Base-by-base conservation (phyloP, 2,797 vertebrate species). In the Lates japonicus region DNA sequence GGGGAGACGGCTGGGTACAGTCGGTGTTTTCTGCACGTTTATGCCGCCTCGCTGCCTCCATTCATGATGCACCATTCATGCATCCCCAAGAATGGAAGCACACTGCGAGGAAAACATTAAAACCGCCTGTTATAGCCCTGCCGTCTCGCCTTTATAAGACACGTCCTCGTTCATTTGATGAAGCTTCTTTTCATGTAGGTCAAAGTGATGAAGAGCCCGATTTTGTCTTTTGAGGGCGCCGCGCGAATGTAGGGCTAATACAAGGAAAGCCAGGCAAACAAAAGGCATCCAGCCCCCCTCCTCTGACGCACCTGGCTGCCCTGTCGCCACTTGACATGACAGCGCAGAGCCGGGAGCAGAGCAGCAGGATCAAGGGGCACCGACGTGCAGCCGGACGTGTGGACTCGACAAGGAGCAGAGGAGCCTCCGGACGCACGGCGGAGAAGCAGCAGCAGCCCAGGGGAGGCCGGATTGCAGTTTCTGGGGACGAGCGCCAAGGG, bases 301-400 rank as follows among this genome's bases (percentile, higher is more conserved):
- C 89, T 92, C 91, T 88, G 93, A 94, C 94, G 93, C 92, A 94
- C 92, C 94, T 92, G 93, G 93, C 95, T 91, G 92, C 90, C 92
- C 91, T 89, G 93, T 93, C 93, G 90, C 92, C 91, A 80, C 91
- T 59, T 96, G 96, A 96, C 95, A 96, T 96, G 96, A 96, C 93
- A 93, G 93, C 93, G 80, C 94, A 80, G 92, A 93, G 93, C 90
- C 92, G 86, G 86, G 88, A 85, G 86, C 88, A 87, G 87, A 90
- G 90, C 90, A 93, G 90, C 90, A 90, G 94, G 92, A 94, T 93
- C 94, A 87, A 94, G 94, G 92, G 94, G 94, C 95, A 93, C 93
- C 92, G 93, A 95, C 91, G 93, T 94, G 93, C 91, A 74, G 93
- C 92, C 90, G 94, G 94, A 95, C 94, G 94, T 65, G 93, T 88